Evolutionary conservation across 2,797 vertebrate genomes (phyloP).

Genomic region (Otus scops): DNA sequence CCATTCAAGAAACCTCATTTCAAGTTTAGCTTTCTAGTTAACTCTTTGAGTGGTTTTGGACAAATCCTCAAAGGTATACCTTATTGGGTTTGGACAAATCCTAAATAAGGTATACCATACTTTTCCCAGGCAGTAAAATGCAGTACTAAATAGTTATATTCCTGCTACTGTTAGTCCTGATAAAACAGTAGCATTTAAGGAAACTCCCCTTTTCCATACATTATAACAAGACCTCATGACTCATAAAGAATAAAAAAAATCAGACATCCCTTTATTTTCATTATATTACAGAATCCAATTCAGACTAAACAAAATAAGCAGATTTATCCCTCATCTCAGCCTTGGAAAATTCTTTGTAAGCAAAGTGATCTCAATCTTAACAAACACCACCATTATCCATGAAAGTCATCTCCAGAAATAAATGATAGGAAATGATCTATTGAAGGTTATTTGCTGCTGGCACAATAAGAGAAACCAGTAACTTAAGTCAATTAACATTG

Average conservation of each 20-base stretch:
- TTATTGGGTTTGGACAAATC: background rate
- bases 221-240: background rate
- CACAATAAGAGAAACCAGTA: background rate
- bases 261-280: background rate
- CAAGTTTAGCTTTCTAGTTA: background rate
- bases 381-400: background rate
- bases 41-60: background rate
- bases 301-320: background rate
- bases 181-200: background rate
- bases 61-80: background rate
- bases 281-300: background rate
- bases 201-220: background rate
- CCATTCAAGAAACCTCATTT: background rate
- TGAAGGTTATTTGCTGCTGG: background rate
- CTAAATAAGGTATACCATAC: background rate
- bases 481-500: background rate
- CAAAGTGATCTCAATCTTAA: background rate
- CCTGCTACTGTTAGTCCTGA: background rate
- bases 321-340: background rate
- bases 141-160: background rate
- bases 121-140: background rate
- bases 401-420: background rate
- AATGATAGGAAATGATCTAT: background rate
- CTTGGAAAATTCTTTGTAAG: background rate
- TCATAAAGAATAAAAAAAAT: background rate